Conservation (phyloP, 2,797 vertebrate genomes). For the Mus caroli region DNA sequence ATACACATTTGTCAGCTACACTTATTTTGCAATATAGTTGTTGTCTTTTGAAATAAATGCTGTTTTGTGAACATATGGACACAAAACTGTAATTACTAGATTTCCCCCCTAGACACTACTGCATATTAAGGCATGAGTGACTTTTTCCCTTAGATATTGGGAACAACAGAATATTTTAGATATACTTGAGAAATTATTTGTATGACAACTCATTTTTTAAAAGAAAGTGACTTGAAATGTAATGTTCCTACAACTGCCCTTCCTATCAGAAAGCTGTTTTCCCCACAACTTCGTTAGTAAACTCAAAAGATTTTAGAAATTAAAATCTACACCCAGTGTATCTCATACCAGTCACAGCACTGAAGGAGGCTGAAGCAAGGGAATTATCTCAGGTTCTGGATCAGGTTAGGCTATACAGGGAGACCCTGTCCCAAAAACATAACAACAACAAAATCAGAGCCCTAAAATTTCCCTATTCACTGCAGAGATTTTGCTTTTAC, state of each 20-base stretch:
- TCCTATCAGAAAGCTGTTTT: conserved; percentile 20
- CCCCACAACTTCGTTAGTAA: neutral
- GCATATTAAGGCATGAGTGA: neutral
- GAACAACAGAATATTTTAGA: neutral
- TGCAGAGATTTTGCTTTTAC: conserved; percentile 1
- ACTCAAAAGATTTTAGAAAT: conserved; percentile 16
- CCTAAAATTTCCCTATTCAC: neutral
- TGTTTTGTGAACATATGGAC: neutral
- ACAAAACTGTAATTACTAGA: neutral
- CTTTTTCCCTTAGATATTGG: neutral
- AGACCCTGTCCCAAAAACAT: neutral
- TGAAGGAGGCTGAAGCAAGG: neutral
- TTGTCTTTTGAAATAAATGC: neutral
- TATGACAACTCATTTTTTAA: conserved; percentile 35
- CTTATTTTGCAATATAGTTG: neutral
- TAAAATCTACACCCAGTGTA: neutral
- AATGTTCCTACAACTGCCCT: neutral
- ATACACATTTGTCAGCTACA: neutral
- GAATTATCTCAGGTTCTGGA: neutral
- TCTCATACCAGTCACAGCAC: neutral
- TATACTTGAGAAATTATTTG: neutral
- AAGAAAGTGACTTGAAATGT: conserved; percentile 30
- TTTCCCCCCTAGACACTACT: neutral
- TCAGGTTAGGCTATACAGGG: neutral
- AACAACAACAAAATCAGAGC: neutral